Percentiles rank a stretch among this genome's conserved stretches.
Conservation (phyloP, 2,888 invertebrate species). For the Osmoderma eremita region DNA sequence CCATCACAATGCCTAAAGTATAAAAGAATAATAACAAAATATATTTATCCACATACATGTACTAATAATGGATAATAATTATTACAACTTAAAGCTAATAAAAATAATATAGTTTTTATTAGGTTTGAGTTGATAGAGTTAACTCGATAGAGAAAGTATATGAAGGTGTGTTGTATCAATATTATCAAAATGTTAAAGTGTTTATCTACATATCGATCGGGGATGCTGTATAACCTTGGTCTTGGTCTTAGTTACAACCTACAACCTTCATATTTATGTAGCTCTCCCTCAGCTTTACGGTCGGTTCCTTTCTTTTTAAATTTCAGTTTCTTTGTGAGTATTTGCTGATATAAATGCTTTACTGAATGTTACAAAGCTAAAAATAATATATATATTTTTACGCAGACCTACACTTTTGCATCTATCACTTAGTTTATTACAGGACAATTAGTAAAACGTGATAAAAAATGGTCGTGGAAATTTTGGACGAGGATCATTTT, state of each 20-base stretch:
- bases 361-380: no score
- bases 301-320: neutral
- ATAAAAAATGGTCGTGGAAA: constrained; percentile 72
- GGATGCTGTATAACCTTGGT: constrained; percentile 57
- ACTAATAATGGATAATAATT: no score
- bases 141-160: neutral
- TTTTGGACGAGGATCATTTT: constrained; percentile 85
- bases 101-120: no score
- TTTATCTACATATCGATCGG: constrained; percentile 50
- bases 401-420: neutral
- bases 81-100: no score
- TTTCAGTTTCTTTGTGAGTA: neutral
- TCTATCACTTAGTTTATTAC: constrained; percentile 13
- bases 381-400: no score
- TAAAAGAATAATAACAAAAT: no score
- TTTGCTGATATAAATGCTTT: no score
- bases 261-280: constrained; percentile 11
- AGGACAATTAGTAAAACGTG: constrained; percentile 23
- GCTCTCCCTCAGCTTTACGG: neutral
- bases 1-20: no score
- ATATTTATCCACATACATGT: no score
- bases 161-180: neutral
- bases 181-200: constrained; percentile 11
- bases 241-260: constrained; percentile 43
- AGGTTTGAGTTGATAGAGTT: neutral